A percentile compares a stretch with the other conserved stretches of the same genome.
Evolutionary conservation across 2,797 vertebrate species (phyloP).

Genomic region (Pempheris klunzingeri): DNA sequence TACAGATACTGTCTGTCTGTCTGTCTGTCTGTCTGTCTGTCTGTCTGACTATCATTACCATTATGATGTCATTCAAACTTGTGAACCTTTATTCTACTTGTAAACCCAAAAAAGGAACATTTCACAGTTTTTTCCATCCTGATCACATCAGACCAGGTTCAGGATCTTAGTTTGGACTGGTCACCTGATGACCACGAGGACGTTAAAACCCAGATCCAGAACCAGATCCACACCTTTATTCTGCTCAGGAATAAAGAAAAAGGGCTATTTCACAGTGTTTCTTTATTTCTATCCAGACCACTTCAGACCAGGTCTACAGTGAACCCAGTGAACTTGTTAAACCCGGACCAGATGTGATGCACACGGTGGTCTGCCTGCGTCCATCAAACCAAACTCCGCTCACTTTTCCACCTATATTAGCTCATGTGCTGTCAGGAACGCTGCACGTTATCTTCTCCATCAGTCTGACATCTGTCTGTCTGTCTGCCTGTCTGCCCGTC

Average conservation of each 20-base stretch:
- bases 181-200: not conserved
- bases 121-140: not conserved
- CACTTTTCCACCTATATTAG: not conserved
- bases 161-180: not conserved
- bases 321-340: not conserved
- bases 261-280: not conserved
- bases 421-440: too few species aligned
- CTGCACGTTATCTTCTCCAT: constrained; percentile 23
- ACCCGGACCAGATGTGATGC: not conserved
- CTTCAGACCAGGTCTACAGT: not conserved
- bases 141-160: not conserved
- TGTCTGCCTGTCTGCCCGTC: not conserved
- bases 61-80: too few species aligned
- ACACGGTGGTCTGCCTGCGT: not conserved
- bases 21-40: too few species aligned
- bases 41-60: too few species aligned
- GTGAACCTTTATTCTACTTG: too few species aligned
- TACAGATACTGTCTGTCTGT: too few species aligned
- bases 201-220: not conserved
- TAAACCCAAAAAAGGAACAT: too few species aligned
- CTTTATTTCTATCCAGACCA: not conserved
- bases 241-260: not conserved
- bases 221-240: too few species aligned
- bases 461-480: constrained; percentile 10
- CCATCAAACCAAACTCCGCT: constrained; percentile 1